phyloP scores from a whole-genome alignment of 2,113 vertebrate species.

The Limanda limanda region DNA sequence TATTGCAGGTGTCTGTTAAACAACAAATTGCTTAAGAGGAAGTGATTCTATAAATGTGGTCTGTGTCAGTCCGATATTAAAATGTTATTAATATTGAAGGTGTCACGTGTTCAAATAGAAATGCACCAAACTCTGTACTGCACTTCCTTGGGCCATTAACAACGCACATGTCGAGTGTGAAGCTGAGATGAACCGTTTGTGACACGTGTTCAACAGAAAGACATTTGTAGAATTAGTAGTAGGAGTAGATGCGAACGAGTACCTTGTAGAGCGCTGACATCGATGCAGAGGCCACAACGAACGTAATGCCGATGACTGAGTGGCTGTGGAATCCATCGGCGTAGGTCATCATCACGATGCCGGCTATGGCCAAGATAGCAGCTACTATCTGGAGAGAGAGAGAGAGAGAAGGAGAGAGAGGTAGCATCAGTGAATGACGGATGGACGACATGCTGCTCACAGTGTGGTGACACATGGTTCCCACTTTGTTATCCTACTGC shows the following conservation, averaged over 20 bases:
- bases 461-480: conserved; percentile 51
- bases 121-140: too few species aligned
- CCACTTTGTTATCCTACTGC: conserved; percentile 34
- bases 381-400: conserved; percentile 89
- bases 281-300: conserved; percentile 95
- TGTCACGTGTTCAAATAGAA: too few species aligned
- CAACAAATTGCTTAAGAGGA: too few species aligned
- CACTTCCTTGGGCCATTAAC: too few species aligned
- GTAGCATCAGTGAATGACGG: conserved; percentile 36
- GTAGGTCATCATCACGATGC: conserved; percentile 98
- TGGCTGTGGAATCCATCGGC: conserved; percentile 97
- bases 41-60: too few species aligned
- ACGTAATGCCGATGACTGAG: conserved; percentile 94
- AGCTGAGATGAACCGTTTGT: too few species aligned
- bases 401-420: not conserved
- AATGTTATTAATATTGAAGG: too few species aligned
- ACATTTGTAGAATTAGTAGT: too few species aligned
- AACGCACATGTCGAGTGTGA: too few species aligned
- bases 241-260: conserved; percentile 32
- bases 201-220: too few species aligned
- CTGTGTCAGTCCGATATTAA: too few species aligned
- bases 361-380: conserved; percentile 96
- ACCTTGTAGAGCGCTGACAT: conserved; percentile 98
- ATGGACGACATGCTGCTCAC: conserved; percentile 52
- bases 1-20: too few species aligned